These are phyloP conservation scores for Halcyon senegalensis DNA, from an alignment of 2,113 vertebrate genomes.

Conservation along the genomic window DNA sequence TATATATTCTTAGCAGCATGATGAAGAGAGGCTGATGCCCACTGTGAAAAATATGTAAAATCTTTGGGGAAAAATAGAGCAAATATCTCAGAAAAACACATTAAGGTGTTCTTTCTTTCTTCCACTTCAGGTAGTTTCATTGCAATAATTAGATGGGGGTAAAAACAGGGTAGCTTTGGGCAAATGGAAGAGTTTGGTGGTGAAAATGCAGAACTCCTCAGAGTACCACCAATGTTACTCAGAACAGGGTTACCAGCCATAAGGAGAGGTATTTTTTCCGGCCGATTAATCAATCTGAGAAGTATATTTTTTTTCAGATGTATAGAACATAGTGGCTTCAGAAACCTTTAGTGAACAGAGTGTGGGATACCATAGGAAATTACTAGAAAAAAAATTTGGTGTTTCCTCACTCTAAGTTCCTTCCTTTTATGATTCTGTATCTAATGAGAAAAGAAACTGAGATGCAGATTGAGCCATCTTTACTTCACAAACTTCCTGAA, in stretches of 20 bases:
- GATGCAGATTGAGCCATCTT: neutral
- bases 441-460: neutral
- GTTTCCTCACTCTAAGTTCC: neutral
- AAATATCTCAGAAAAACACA: neutral
- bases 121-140: neutral
- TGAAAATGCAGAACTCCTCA: neutral
- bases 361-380: neutral
- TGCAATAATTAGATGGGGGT: neutral
- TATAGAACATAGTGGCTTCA: neutral
- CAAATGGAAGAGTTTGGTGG: neutral
- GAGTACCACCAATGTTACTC: neutral
- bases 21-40: neutral
- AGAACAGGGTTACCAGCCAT: neutral
- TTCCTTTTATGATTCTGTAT: neutral
- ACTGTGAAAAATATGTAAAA: neutral
- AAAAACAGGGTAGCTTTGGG: neutral
- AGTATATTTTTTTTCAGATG: neutral
- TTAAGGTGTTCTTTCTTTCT: neutral
- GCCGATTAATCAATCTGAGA: neutral
- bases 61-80: neutral
- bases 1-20: neutral
- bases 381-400: rapidly evolving
- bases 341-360: neutral
- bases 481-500: neutral
- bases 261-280: neutral